Evolutionary conservation across 2,797 vertebrate species (phyloP).

Genomic region (Australoheros facetus): DNA sequence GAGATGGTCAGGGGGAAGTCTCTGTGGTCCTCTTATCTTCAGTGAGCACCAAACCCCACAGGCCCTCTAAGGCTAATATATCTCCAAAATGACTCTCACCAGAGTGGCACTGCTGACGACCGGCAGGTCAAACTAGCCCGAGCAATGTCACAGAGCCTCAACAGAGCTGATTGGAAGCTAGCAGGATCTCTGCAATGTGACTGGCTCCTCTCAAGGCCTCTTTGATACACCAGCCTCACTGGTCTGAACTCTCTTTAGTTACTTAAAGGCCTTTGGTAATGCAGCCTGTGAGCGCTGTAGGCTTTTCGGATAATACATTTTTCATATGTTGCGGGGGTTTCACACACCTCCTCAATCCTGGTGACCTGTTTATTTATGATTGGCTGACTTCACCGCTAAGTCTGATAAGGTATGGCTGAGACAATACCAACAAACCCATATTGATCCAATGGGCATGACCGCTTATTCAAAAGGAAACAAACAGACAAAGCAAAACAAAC

Average conservation of each 20-base stretch:
- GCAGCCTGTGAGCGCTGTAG: constrained; percentile 37
- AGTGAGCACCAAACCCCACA: constrained; percentile 57
- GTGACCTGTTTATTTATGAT: constrained; percentile 58
- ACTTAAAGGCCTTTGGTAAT: constrained; percentile 44
- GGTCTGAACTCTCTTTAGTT: constrained; percentile 28
- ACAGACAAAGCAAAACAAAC: constrained; percentile 71
- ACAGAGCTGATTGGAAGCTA: constrained; percentile 27
- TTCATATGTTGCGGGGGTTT: constrained; percentile 56
- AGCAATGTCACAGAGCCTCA: constrained; percentile 41
- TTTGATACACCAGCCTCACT: constrained; percentile 22
- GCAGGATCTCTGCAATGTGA: constrained; percentile 13
- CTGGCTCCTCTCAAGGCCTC: constrained; percentile 17
- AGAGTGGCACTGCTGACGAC: constrained; percentile 47
- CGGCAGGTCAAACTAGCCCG: constrained; percentile 56
- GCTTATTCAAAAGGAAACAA: constrained; percentile 71
- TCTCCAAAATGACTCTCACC: constrained; percentile 54
- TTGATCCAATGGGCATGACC: constrained; percentile 68
- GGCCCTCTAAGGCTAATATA: constrained; percentile 59
- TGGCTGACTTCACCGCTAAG: constrained; percentile 53
- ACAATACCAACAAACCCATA: constrained; percentile 59
- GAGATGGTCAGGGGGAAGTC: constrained; percentile 61
- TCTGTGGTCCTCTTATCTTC: constrained; percentile 68
- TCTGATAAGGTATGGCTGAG: constrained; percentile 70
- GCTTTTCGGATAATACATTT: constrained; percentile 55
- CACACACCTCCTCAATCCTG: constrained; percentile 44